Evolutionary conservation across 2,797 vertebrate genomes (phyloP).

Genomic region (Diplodus sargus): DNA sequence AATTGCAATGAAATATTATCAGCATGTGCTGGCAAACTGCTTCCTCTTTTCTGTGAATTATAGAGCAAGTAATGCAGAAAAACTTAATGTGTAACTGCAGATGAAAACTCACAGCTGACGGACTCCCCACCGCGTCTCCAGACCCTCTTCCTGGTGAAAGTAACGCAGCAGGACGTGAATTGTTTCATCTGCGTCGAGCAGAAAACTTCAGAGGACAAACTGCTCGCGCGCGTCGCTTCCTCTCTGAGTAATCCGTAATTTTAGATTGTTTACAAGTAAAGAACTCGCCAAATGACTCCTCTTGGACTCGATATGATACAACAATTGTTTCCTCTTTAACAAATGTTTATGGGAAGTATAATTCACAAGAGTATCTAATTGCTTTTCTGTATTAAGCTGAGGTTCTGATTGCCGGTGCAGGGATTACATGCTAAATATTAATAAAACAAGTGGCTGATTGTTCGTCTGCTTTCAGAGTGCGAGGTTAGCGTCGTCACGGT

Average conservation of each 20-base stretch:
- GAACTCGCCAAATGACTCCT: conserved; percentile 22
- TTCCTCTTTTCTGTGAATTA: conserved; percentile 37
- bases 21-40: conserved; percentile 23
- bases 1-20: conserved; percentile 54
- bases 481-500: conserved; percentile 23
- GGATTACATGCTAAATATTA: conserved; percentile 48
- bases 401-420: conserved; percentile 33
- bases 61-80: conserved; percentile 14
- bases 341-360: conserved; percentile 37
- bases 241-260: conserved; percentile 15
- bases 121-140: neutral
- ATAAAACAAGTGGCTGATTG: conserved; percentile 47
- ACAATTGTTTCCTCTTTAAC: conserved; percentile 5
- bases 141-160: conserved; percentile 31
- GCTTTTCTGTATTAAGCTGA: conserved; percentile 18
- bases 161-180: conserved; percentile 42
- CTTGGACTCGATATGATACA: neutral
- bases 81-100: conserved; percentile 13
- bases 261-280: conserved; percentile 8
- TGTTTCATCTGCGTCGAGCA: conserved; percentile 45
- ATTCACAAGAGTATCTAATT: conserved; percentile 32
- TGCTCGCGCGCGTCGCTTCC: neutral
- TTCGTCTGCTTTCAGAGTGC: conserved; percentile 27
- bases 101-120: conserved; percentile 3
- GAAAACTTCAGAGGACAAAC: conserved; percentile 35